Percentiles rank a stretch among this genome's conserved stretches.
These are phyloP conservation scores for Zaprionus lachaisei DNA, from an alignment of 1,140 invertebrate species.

Conservation along the genomic window DNA sequence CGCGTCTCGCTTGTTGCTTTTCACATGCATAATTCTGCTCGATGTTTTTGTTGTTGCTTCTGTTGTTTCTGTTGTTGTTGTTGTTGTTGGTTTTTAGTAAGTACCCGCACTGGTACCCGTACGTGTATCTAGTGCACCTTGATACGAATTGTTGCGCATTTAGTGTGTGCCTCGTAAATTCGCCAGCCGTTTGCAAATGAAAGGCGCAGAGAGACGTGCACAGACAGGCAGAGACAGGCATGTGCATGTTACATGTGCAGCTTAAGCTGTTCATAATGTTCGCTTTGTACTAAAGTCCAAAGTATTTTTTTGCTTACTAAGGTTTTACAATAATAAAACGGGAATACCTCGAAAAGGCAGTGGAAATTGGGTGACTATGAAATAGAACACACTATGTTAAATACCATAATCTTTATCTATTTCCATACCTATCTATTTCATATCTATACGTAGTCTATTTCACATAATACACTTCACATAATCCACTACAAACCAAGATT, in stretches of 20 bases:
- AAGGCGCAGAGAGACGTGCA: slow-evolving; percentile 13
- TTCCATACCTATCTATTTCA: too few species aligned
- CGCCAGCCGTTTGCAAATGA: slow-evolving; percentile 48
- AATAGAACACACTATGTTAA: too few species aligned
- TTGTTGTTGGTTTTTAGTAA: slow-evolving; percentile 15
- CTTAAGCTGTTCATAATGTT: neutral
- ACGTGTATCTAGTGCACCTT: slow-evolving; percentile 54
- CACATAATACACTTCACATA: too few species aligned
- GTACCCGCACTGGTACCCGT: neutral
- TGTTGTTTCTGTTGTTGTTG: neutral
- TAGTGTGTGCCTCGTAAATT: slow-evolving; percentile 53
- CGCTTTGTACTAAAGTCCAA: neutral
- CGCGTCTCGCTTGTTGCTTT: neutral
- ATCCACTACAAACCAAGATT: neutral
- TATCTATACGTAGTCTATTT: too few species aligned
- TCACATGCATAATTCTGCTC: slow-evolving; percentile 3
- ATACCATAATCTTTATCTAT: too few species aligned
- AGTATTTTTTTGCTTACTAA: neutral
- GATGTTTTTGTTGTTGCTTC: neutral
- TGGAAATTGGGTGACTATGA: neutral
- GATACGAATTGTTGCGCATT: slow-evolving; percentile 47
- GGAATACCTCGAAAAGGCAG: neutral
- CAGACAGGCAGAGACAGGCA: neutral
- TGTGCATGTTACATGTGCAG: slow-evolving; percentile 4
- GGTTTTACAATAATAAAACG: neutral